Percentiles rank a stretch among this genome's conserved stretches.
Conservation (phyloP, 2,797 vertebrate species). For the Bradypodion pumilum region DNA sequence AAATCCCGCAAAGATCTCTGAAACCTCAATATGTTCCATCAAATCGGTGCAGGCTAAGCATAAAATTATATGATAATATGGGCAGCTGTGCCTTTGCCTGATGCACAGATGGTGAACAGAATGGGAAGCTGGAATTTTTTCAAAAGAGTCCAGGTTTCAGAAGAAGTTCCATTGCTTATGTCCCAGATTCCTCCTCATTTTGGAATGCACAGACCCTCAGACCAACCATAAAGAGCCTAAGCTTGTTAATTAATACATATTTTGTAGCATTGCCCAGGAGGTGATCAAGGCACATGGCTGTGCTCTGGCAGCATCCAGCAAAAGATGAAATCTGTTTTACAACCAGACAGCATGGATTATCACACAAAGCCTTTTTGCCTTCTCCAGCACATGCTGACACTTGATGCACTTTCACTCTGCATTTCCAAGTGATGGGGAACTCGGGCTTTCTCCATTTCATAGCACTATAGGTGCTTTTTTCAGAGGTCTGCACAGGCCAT, state of each 20-base stretch:
- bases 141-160: conserved; percentile 9
- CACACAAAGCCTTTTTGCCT: background rate
- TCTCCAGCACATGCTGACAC: background rate
- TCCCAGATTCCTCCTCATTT: conserved; percentile 12
- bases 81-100: background rate
- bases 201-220: conserved; percentile 7
- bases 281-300: background rate
- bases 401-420: background rate
- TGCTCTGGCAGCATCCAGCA: conserved; percentile 15
- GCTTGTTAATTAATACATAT: conserved; percentile 39
- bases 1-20: background rate
- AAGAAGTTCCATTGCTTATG: background rate
- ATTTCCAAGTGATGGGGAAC: background rate
- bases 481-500: background rate
- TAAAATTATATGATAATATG: background rate
- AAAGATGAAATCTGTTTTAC: conserved; percentile 9
- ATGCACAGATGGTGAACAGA: conserved; percentile 16
- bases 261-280: conserved; percentile 26
- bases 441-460: background rate
- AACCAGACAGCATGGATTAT: conserved; percentile 11
- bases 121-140: conserved; percentile 22
- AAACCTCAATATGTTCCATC: background rate
- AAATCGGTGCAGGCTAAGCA: background rate
- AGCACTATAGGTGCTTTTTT: background rate
- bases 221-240: conserved; percentile 14